Conservation (phyloP, 2,797 vertebrate genomes). For the Allochrocebus solatus region DNA sequence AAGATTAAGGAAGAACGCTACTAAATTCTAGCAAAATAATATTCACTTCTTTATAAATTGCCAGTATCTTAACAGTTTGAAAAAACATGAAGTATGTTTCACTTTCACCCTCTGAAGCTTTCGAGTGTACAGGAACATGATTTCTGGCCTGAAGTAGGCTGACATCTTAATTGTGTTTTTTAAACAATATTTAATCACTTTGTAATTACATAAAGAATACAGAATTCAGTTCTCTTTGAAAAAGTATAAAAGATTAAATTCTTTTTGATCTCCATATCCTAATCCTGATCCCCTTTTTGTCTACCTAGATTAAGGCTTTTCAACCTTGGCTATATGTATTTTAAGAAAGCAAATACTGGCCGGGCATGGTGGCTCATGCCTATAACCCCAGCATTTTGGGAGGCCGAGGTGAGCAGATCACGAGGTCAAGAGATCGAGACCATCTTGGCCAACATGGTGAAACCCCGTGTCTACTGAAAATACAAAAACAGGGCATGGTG, state of each 20-base stretch:
- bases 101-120: background rate
- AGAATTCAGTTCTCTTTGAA: conserved; percentile 4
- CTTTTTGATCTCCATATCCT: background rate
- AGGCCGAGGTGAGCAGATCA: no score
- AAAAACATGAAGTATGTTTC: background rate
- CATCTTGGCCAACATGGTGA: no score
- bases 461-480: no score
- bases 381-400: no score
- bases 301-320: background rate
- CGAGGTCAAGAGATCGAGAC: no score
- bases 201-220: background rate
- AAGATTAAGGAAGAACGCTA: background rate
- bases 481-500: no score
- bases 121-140: background rate
- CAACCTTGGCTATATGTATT: background rate
- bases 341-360: background rate
- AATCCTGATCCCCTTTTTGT: background rate
- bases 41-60: conserved; percentile 6
- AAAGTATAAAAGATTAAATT: background rate
- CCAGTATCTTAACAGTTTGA: background rate
- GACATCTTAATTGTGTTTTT: background rate
- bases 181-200: background rate
- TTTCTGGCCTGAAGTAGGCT: conserved; percentile 28
- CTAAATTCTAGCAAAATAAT: background rate
- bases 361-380: no score